These are phyloP conservation scores for Scarus forsteni DNA, from an alignment of 2,797 vertebrate genomes.

Conservation along the genomic window DNA sequence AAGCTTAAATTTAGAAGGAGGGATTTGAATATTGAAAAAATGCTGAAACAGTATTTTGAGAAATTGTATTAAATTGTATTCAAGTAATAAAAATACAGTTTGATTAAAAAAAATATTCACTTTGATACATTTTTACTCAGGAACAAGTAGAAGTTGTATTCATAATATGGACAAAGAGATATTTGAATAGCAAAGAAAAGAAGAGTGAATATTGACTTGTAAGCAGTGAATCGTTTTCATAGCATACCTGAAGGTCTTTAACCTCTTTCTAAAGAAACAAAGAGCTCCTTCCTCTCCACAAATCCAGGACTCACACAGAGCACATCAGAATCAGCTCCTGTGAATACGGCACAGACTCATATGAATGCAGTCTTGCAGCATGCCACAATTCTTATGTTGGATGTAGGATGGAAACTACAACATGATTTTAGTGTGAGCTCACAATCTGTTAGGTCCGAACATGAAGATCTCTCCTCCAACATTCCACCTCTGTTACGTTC, in stretches of 20 bases:
- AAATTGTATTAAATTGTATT: no score
- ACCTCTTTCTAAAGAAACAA: constrained; percentile 93
- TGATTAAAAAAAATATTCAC: no score
- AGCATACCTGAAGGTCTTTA: constrained; percentile 88
- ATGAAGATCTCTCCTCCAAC: constrained; percentile 94
- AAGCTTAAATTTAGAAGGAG: no score
- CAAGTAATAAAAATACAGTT: no score
- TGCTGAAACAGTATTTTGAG: no score
- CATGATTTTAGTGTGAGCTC: constrained; percentile 92
- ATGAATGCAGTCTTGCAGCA: neutral
- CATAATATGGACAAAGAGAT: no score
- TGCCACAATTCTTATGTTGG: neutral
- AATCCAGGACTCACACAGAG: constrained; percentile 92
- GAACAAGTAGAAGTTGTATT: no score
- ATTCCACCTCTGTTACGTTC: constrained; percentile 89
- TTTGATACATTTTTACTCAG: no score
- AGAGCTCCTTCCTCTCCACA: constrained; percentile 91
- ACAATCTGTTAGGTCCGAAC: constrained; percentile 92
- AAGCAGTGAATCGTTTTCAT: neutral
- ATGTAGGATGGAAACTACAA: constrained; percentile 33
- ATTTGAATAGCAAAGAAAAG: no score
- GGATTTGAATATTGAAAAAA: no score
- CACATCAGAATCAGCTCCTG: constrained; percentile 93
- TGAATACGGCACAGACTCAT: constrained; percentile 4
- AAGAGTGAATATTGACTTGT: no score